phyloP scores from a whole-genome alignment of 1,140 invertebrate genomes.

The Anastrepha obliqua region DNA sequence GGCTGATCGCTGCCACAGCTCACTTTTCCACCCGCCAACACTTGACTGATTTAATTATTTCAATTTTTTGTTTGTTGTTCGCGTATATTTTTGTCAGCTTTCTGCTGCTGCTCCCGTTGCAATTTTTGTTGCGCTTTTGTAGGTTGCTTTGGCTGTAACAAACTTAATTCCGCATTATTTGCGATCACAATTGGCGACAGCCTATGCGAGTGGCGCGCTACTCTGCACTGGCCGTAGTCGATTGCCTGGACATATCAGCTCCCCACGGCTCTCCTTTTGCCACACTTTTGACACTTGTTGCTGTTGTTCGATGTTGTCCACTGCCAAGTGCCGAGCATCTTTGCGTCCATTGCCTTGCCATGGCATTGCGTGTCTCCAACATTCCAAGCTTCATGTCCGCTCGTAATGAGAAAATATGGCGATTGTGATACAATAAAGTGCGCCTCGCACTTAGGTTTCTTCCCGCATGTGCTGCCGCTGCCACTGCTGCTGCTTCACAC shows the following conservation, averaged over 20 bases:
- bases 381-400: conserved; percentile 74
- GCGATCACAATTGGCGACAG: conserved; percentile 51
- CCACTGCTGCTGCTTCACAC: background rate
- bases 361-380: conserved; percentile 59
- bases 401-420: conserved; percentile 75
- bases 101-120: conserved; percentile 37
- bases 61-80: conserved; percentile 61
- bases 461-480: conserved; percentile 4
- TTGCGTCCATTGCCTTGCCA: background rate
- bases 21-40: conserved; percentile 65
- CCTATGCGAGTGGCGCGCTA: background rate
- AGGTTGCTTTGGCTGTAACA: background rate
- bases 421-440: conserved; percentile 74
- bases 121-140: background rate
- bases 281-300: conserved; percentile 5
- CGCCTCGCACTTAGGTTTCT: conserved; percentile 73
- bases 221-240: background rate
- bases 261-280: background rate
- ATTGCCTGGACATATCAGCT: background rate
- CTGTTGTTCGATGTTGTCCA: conserved; percentile 1
- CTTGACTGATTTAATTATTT: conserved; percentile 75
- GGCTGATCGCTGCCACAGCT: conserved; percentile 30
- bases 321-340: conserved; percentile 30
- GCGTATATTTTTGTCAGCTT: conserved; percentile 23
- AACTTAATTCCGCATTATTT: conserved; percentile 54